Evolutionary conservation across 2,888 invertebrate genomes (phyloP).

Genomic region (Cosmopolites sordidus): DNA sequence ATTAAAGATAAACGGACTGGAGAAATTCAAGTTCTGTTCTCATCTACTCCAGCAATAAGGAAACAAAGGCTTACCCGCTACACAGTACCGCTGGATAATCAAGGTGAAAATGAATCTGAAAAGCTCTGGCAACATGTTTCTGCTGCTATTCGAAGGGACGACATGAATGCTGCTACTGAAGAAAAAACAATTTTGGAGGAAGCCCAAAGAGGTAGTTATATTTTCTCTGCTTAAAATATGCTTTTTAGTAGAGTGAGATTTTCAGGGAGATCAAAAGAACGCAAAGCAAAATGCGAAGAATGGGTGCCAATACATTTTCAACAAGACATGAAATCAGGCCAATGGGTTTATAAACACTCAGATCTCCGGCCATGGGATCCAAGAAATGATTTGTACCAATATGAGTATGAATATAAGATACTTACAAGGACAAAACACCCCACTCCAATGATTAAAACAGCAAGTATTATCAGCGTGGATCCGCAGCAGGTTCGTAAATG

Average conservation of each 20-base stretch:
- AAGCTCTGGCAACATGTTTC: constrained; percentile 84
- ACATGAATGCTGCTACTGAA: constrained; percentile 84
- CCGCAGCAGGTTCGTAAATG: constrained; percentile 43
- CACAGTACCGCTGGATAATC: constrained; percentile 73
- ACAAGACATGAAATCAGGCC: constrained; percentile 52
- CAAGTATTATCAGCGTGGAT: constrained; percentile 66
- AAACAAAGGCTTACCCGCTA: constrained; percentile 69
- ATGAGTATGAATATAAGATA: constrained; percentile 76
- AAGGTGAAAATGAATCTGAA: constrained; percentile 80
- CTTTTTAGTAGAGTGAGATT: constrained; percentile 1
- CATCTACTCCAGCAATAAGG: constrained; percentile 66
- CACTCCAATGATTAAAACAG: constrained; percentile 68
- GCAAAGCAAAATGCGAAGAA: constrained; percentile 59
- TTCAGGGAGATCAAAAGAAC: constrained; percentile 58
- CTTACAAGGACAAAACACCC: constrained; percentile 72
- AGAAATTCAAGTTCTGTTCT: constrained; percentile 66
- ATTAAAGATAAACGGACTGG: constrained; percentile 77
- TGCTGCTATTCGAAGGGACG: constrained; percentile 74
- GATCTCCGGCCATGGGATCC: constrained; percentile 87
- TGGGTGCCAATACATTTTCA: constrained; percentile 76
- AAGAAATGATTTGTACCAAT: constrained; percentile 80
- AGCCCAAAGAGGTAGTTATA: constrained; percentile 61
- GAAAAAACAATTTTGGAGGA: constrained; percentile 89
- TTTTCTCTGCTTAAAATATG: not conserved
- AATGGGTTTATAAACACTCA: constrained; percentile 72